Evolutionary conservation across 1,140 invertebrate species (phyloP).

Genomic region (Dendrolimus kikuchii): DNA sequence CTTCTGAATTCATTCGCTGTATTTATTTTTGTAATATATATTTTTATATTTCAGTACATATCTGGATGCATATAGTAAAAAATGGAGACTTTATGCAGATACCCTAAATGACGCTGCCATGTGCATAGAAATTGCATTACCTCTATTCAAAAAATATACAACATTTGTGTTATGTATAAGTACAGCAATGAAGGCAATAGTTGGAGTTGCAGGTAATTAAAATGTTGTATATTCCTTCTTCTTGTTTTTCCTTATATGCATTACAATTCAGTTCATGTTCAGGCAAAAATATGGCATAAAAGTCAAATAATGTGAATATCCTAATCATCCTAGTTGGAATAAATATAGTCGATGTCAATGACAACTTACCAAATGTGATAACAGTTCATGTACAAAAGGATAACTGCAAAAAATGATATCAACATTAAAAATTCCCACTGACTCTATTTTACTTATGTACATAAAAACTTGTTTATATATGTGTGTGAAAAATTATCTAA

Average conservation of each 20-base stretch:
- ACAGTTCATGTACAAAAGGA: no score
- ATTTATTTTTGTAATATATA: constrained; percentile 2
- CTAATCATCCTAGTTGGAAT: no score
- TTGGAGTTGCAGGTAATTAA: constrained; percentile 86
- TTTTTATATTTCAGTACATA: constrained; percentile 73
- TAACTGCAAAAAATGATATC: no score
- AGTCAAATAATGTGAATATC: not conserved
- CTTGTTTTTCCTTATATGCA: not conserved
- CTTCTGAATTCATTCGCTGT: not conserved
- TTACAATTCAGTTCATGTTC: not conserved
- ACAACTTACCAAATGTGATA: no score
- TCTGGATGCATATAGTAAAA: constrained; percentile 90
- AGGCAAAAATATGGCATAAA: not conserved
- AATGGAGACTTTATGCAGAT: constrained; percentile 97
- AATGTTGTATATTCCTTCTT: not conserved
- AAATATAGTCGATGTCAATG: no score
- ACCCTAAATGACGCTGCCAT: constrained; percentile 93
- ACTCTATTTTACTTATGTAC: no score
- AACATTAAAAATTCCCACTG: no score
- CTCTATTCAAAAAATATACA: constrained; percentile 74
- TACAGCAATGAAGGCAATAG: constrained; percentile 81
- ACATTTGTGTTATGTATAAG: constrained; percentile 79
- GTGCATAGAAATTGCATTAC: constrained; percentile 84
- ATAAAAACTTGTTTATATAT: no score
- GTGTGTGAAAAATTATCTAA: no score